Conservation (phyloP, 1,140 invertebrate species). For the Drosophila busckii region DNA sequence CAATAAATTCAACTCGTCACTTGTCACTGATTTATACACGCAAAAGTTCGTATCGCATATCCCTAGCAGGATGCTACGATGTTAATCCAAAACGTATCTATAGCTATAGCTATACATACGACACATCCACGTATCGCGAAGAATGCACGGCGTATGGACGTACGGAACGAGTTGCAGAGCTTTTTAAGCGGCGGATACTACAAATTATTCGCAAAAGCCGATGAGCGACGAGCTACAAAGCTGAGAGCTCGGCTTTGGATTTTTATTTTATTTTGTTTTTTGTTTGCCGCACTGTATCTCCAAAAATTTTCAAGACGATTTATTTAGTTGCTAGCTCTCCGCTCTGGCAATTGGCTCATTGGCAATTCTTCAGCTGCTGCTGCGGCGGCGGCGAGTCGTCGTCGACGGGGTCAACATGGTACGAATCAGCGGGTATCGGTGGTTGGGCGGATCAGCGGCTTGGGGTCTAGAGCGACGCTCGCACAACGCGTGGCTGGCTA, state of each 20-base stretch:
- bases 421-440: too few relatives aligned
- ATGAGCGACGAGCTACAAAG: slow-evolving; percentile 33
- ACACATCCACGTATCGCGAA: slow-evolving; percentile 66
- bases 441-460: too few relatives aligned
- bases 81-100: background rate
- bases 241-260: slow-evolving; percentile 33
- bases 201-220: slow-evolving; percentile 60
- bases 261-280: slow-evolving; percentile 11
- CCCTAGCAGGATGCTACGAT: slow-evolving; percentile 39
- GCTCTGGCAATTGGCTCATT: slow-evolving; percentile 12
- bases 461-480: too few relatives aligned
- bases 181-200: slow-evolving; percentile 72
- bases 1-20: slow-evolving; percentile 17
- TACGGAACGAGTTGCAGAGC: slow-evolving; percentile 54
- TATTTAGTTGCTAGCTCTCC: slow-evolving; percentile 11
- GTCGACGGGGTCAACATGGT: too few relatives aligned
- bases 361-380: slow-evolving; percentile 43
- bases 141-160: slow-evolving; percentile 67
- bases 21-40: slow-evolving; percentile 22
- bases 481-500: slow-evolving; percentile 44
- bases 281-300: slow-evolving; percentile 40
- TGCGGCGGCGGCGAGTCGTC: background rate
- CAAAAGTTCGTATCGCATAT: slow-evolving; percentile 47
- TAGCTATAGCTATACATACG: slow-evolving; percentile 33
- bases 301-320: slow-evolving; percentile 54